Evolutionary conservation across 2,797 vertebrate species (phyloP).

Genomic region (Smutsia temminckii): DNA sequence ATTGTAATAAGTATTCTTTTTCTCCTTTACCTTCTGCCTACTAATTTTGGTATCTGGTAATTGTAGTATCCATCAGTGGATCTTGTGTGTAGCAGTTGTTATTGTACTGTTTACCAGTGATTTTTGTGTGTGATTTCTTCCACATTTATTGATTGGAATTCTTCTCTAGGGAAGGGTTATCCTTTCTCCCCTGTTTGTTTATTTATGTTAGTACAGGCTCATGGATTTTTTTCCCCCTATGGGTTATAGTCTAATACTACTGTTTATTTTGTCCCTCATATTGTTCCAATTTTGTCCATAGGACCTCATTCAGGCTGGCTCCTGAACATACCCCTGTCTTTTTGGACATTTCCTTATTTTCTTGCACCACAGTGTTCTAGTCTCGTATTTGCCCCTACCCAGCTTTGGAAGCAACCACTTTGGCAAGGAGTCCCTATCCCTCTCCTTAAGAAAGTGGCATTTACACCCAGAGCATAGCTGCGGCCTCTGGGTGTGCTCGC

Average conservation of each 20-base stretch:
- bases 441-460: neutral
- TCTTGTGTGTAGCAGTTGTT: neutral
- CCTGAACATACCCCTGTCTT: neutral
- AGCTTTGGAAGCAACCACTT: neutral
- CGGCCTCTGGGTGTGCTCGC: neutral
- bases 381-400: neutral
- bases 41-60: neutral
- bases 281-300: neutral
- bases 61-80: neutral
- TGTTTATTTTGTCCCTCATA: neutral
- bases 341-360: neutral
- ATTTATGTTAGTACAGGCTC: neutral
- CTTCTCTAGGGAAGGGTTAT: neutral
- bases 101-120: neutral
- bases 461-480: neutral
- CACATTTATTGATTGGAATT: neutral
- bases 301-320: neutral
- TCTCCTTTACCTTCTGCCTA: neutral
- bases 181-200: neutral
- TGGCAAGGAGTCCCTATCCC: neutral
- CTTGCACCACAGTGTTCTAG: neutral
- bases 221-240: neutral
- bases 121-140: neutral
- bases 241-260: neutral
- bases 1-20: neutral